Base-by-base conservation (phyloP, 2,888 invertebrate genomes). In the Drosophila mimica region DNA sequence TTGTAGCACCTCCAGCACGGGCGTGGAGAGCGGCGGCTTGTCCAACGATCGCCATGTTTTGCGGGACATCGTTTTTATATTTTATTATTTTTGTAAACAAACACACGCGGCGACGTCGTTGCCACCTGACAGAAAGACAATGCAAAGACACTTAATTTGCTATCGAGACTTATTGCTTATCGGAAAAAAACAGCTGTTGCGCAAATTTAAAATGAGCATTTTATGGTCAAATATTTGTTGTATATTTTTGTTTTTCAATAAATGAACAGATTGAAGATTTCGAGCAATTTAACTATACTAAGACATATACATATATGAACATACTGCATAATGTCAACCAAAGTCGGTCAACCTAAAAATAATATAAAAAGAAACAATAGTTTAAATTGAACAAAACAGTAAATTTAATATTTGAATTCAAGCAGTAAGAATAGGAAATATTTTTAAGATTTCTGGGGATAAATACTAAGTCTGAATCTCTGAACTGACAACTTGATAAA, bases 1-100 rank as follows among this genome's bases (percentile, higher is more conserved):
- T 17, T 93, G 88, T n/a, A 95, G 93, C 31, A 94, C 94, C 64
- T 93, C 93, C 48, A 95, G 81, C 28, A 95, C 94, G 0, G 94
- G 93, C 75, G 91, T 81, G 0, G 95, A 94, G 51, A 95, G 86
- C 2, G 93, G 86, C 0, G 88, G 90, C 15, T 53, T 68, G 11
- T 74, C 71, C 53, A 93, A 86, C 93, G 95, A 94, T 94, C 94
- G 81, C 93, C 93, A 93, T 79, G 90, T 91, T 78, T 90, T 91
- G 30, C 91, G 91, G 13, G 92, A 91, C 93, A 93, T 93, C 49
- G 72, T 84, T 43, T 28, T 25, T 8, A 4, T 15, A 25, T 8
- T 46, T 25, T 17, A 15, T 17, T 17, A n/a, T 34, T 54, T 30
- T 56, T 64, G 71, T 56, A 76, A 85, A 77, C 85, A 80, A 82